Evolutionary conservation across 2,888 invertebrate species (phyloP), one percentile per base, ranked within the genome.

Genomic region (Aleiodes leptofemur): DNA sequence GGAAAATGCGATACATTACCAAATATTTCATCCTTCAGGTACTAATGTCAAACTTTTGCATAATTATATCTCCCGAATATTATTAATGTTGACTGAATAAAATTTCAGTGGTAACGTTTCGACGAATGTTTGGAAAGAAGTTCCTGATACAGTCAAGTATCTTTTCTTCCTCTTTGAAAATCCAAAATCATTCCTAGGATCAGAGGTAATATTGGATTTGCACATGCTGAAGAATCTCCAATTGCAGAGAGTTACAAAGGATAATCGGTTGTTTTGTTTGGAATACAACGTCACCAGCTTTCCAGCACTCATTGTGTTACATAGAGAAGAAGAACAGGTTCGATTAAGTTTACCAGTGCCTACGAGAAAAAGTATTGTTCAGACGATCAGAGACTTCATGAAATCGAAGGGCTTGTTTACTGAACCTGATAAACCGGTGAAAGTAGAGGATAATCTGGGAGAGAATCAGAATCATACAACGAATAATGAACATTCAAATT

Each of bases 141-240:
- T 92, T 0, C 91, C 93, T 11, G 83, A 84, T 9, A 88, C 90
- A 69, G 89, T 91, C 0, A 87, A 92, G 55, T 93, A 92, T 83
- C 91, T 92, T 53, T 92, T 95, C 82, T 87, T 96, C 13, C 90
- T 96, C 34, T 92, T 94, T 84, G 95, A 95, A 88, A 90, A 91
- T 74, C 90, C 90, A 8, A 92, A 93, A 79, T 93, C 94, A 0
- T 92, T 91, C 69, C 80, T 90, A 43, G 96, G 95, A 0, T 90
- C 92, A 56, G 93, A 95, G 90, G 90, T 96, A 38, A 92, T 93
- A 43, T 89, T 96, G 59, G 94, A 95, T 86, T 90, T 94, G 59
- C 91, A 92, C 82, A 91, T 91, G 61, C 91, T 93, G 77, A 90
- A 91, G 64, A 88, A 91, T 77, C 86, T 95, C 9, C 89, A 88